These are phyloP conservation scores for Rhinoraja longicauda DNA, from an alignment of 2,797 vertebrate species.

Conservation along the genomic window DNA sequence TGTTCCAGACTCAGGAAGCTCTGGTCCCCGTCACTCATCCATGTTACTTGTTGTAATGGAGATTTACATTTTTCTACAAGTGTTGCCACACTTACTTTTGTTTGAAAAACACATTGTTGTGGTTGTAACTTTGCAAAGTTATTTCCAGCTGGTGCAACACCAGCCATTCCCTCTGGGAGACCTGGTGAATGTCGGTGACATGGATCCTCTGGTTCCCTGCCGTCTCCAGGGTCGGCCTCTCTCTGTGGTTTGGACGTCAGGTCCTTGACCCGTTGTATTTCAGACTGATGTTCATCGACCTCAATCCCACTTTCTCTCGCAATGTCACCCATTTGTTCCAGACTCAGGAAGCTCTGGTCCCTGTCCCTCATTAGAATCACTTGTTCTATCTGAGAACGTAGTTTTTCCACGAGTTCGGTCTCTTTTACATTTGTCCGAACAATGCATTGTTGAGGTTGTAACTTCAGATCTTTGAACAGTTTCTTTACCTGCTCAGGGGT, in stretches of 20 bases:
- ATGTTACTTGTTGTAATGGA: too few species aligned
- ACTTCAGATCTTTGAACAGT: slow-evolving; percentile 42
- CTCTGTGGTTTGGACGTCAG: too few species aligned
- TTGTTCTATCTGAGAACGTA: slow-evolving; percentile 48
- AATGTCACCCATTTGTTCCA: slow-evolving; percentile 56
- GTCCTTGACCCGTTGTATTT: slow-evolving; percentile 44
- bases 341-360: slow-evolving; percentile 46
- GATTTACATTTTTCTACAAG: too few species aligned
- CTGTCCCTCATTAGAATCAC: slow-evolving; percentile 47
- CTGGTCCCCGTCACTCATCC: slow-evolving; percentile 43
- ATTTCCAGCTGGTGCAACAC: not conserved
- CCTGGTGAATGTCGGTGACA: too few species aligned
- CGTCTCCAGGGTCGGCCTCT: too few species aligned
- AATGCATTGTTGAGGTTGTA: slow-evolving; percentile 46
- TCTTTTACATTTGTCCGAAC: slow-evolving; percentile 47
- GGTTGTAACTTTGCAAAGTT: too few species aligned
- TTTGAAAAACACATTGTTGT: too few species aligned
- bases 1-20: slow-evolving; percentile 56
- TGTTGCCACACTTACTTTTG: too few species aligned
- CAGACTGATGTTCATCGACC: slow-evolving; percentile 62
- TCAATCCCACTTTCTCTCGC: slow-evolving; percentile 54
- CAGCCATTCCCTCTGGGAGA: not conserved
- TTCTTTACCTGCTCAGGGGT: slow-evolving; percentile 4
- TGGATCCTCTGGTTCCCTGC: too few species aligned
- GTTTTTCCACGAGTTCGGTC: slow-evolving; percentile 48